These are phyloP conservation scores for Australoheros scitulus DNA, from an alignment of 2,113 vertebrate species.

Conservation along the genomic window DNA sequence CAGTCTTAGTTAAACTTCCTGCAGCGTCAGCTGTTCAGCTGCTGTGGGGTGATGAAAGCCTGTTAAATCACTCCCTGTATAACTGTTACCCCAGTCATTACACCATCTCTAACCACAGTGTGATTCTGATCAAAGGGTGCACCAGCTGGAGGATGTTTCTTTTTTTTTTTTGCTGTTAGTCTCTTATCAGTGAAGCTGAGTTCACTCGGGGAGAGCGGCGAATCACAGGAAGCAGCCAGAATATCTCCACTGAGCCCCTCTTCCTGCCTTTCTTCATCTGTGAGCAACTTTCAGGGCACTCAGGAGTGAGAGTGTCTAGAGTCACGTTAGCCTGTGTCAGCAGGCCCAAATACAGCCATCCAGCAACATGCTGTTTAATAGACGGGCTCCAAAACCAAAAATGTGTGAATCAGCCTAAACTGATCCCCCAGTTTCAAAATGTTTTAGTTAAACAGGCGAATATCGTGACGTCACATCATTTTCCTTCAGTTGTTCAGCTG, in stretches of 20 bases:
- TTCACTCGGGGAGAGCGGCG: neutral
- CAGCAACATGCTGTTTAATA: neutral
- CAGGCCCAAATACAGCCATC: neutral
- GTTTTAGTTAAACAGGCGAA: too few relatives aligned
- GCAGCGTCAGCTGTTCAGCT: too few relatives aligned
- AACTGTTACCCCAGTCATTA: neutral
- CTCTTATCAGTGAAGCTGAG: slow-evolving; percentile 27
- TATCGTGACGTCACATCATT: too few relatives aligned
- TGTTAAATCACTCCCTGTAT: too few relatives aligned
- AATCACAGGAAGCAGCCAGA: slow-evolving; percentile 34
- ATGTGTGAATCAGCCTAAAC: neutral
- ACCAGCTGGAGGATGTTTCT: neutral
- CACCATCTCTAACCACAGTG: neutral
- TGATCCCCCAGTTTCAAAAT: too few relatives aligned
- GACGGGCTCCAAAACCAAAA: neutral
- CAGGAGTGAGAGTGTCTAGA: neutral
- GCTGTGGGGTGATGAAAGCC: neutral
- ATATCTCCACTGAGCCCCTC: slow-evolving; percentile 1
- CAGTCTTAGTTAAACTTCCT: neutral
- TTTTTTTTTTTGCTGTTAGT: neutral
- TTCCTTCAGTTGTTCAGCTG: neutral
- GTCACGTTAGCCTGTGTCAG: neutral
- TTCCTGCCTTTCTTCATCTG: slow-evolving; percentile 30
- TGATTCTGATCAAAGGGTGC: neutral
- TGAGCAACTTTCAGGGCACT: neutral